A percentile compares a stretch with the other conserved stretches of the same genome.
Evolutionary conservation across 64 coral and sea anemone species (phyloP).

Genomic region (Montipora capricornis): DNA sequence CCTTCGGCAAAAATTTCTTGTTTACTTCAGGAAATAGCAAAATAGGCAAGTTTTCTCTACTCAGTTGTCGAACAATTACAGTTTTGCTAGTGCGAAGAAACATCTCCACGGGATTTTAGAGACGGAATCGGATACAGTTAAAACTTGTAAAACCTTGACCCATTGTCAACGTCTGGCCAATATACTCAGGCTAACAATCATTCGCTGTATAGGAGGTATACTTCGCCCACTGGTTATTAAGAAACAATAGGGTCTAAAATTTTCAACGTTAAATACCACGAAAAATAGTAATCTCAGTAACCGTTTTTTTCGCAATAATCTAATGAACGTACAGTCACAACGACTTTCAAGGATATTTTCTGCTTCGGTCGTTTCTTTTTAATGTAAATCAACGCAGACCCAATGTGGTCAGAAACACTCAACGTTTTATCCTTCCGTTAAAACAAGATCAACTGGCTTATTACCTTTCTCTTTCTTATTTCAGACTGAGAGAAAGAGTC

Average conservation of each 20-base stretch:
- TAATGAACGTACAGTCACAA: not conserved
- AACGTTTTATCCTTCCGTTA: conserved; percentile 14
- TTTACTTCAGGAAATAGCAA: not conserved
- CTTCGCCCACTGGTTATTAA: not conserved
- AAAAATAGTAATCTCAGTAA: not conserved
- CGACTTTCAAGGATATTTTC: not conserved
- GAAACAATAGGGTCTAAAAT: not conserved
- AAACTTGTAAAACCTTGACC: not conserved
- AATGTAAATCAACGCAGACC: too few relatives aligned
- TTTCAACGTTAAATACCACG: not conserved
- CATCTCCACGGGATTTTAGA: not conserved
- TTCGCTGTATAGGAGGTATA: not conserved
- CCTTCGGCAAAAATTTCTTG: not conserved
- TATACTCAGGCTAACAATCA: not conserved
- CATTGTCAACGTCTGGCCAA: not conserved
- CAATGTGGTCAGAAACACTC: not conserved
- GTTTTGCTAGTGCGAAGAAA: not conserved
- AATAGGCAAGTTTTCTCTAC: not conserved
- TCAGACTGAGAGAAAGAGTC: too few relatives aligned
- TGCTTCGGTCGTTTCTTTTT: not conserved
- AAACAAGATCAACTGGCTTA: not conserved
- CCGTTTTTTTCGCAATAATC: not conserved
- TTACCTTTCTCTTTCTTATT: too few relatives aligned
- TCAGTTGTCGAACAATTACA: not conserved
- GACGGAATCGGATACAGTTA: not conserved